Conservation (phyloP, 2,797 vertebrate genomes). For the Oryzias sinensis region DNA sequence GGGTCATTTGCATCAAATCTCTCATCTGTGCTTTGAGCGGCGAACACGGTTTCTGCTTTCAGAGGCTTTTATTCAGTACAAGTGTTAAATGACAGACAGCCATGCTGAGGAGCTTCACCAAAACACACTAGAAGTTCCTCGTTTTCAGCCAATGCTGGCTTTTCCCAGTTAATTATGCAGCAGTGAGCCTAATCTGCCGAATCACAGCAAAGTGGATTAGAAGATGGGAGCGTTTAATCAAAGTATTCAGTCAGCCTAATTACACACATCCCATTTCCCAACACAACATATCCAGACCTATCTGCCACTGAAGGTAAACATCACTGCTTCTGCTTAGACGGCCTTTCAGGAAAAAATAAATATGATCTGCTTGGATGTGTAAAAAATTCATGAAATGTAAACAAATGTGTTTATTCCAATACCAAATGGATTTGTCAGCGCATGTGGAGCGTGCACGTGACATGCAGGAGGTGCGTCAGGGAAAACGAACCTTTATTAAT, state of each 20-base stretch:
- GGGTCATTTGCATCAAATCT: too few species aligned
- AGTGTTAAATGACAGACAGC: slow-evolving; percentile 16
- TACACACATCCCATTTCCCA: slow-evolving; percentile 74
- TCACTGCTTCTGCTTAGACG: slow-evolving; percentile 37
- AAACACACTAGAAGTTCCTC: slow-evolving; percentile 49
- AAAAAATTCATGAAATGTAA: slow-evolving; percentile 13
- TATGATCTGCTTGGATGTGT: slow-evolving; percentile 15
- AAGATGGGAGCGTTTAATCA: slow-evolving; percentile 78
- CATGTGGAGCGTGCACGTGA: neutral
- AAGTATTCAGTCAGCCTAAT: slow-evolving; percentile 73
- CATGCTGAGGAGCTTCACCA: slow-evolving; percentile 27
- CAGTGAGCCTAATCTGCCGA: slow-evolving; percentile 74
- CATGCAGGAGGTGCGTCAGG: neutral
- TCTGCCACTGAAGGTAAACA: slow-evolving; percentile 56
- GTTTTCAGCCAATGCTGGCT: slow-evolving; percentile 64
- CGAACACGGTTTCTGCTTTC: too few species aligned
- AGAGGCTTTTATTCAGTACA: too few species aligned
- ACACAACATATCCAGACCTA: slow-evolving; percentile 58
- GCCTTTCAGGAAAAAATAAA: slow-evolving; percentile 22
- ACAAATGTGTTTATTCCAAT: neutral
- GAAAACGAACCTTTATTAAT: too few species aligned
- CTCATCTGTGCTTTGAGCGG: too few species aligned
- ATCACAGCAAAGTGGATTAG: slow-evolving; percentile 81
- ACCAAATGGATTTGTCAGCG: slow-evolving; percentile 1
- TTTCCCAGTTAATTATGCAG: slow-evolving; percentile 69